Evolutionary conservation across 35 echinoderm and acorn worm genomes (phyloP).

Genomic region (Holothuria glaberrima): DNA sequence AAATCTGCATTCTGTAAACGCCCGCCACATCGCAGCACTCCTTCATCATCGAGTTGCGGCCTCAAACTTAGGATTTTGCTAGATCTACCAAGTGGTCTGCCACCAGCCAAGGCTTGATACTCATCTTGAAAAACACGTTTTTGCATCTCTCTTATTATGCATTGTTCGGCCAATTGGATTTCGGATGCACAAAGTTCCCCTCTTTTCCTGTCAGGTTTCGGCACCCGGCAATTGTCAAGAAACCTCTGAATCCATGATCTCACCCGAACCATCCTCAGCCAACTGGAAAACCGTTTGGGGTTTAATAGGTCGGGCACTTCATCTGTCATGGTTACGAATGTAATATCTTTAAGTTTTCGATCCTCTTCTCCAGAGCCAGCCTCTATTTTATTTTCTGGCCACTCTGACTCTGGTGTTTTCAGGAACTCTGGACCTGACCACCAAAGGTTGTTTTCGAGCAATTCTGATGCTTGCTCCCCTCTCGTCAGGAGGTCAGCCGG

Average conservation of each 20-base stretch:
- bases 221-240: neutral
- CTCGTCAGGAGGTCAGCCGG: no score
- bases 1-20: conserved; percentile 10
- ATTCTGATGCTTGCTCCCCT: no score
- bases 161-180: no score
- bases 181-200: no score
- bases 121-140: neutral
- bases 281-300: conserved; percentile 6
- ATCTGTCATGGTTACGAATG: neutral
- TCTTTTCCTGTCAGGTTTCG: neutral
- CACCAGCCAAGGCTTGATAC: no score
- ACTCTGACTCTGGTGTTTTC: neutral
- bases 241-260: conserved; percentile 47
- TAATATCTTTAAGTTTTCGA: no score
- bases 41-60: neutral
- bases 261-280: neutral
- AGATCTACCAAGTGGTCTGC: neutral
- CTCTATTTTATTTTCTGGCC: neutral
- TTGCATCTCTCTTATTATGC: neutral
- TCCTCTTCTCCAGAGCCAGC: neutral
- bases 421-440: conserved; percentile 41
- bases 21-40: neutral
- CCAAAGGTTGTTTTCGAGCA: no score
- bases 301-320: neutral
- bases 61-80: conserved; percentile 30